These are phyloP conservation scores for Aleiodes alternator DNA, from an alignment of 2,888 invertebrate genomes.

Conservation along the genomic window DNA sequence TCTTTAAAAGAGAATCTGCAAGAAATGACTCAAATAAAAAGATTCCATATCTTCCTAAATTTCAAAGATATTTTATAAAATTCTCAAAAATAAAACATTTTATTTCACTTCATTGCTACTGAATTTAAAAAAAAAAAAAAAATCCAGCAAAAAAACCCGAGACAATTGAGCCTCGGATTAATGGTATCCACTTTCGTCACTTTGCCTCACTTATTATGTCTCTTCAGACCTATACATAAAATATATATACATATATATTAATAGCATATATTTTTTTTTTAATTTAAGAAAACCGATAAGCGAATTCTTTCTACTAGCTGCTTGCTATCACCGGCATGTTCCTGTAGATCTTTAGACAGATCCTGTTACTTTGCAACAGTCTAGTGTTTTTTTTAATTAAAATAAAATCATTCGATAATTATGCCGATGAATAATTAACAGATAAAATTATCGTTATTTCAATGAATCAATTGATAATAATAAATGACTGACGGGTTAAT, in stretches of 20 bases:
- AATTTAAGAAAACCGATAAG: conserved; percentile 43
- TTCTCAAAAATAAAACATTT: too few species aligned
- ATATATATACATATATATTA: conserved; percentile 29
- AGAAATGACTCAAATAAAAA: too few species aligned
- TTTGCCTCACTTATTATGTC: conserved; percentile 25
- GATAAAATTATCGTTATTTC: conserved; percentile 38
- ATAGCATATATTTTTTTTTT: conserved; percentile 36
- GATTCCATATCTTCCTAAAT: too few species aligned
- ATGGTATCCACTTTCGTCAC: conserved; percentile 11
- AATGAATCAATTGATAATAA: conserved; percentile 19
- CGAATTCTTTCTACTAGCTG: conserved; percentile 64
- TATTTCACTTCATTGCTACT: not conserved
- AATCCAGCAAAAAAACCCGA: not conserved
- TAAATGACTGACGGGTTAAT: conserved; percentile 33
- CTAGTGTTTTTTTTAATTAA: conserved; percentile 36
- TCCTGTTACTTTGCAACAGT: conserved; percentile 53
- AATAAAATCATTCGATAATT: conserved; percentile 56
- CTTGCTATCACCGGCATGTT: conserved; percentile 74
- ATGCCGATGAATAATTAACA: conserved; percentile 33
- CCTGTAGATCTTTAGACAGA: conserved; percentile 67
- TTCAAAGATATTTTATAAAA: too few species aligned
- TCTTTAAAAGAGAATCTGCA: too few species aligned
- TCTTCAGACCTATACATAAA: conserved; percentile 23
- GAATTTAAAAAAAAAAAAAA: not conserved
- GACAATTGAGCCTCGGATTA: not conserved